Conservation (phyloP, 1,140 invertebrate species). For the Brachionus plicatilis region DNA sequence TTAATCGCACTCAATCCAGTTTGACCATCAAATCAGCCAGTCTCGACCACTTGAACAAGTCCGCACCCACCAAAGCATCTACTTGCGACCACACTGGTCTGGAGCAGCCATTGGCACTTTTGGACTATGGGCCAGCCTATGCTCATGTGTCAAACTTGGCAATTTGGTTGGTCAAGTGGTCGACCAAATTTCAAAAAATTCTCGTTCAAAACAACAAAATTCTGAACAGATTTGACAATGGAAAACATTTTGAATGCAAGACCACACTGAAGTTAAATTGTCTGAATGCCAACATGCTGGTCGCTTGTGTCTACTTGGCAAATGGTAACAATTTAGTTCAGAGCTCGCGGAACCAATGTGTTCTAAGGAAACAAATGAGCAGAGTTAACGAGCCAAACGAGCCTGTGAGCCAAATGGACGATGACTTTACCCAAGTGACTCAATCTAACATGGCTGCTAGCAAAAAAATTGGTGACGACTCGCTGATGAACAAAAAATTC, state of each 20-base stretch:
- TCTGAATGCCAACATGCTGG: constrained; percentile 24
- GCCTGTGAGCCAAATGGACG: not conserved
- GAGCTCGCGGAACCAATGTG: not conserved
- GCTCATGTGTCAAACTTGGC: not conserved
- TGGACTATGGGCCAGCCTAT: not conserved
- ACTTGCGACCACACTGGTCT: not conserved
- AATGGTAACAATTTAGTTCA: not conserved
- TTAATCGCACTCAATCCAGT: not conserved
- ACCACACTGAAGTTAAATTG: not conserved
- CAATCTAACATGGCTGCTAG: not conserved
- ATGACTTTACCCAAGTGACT: constrained; percentile 22
- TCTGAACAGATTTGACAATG: not conserved
- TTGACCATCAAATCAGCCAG: not conserved
- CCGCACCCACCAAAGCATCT: not conserved
- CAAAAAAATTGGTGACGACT: not conserved
- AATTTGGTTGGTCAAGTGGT: constrained; percentile 36
- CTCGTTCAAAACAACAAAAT: not conserved
- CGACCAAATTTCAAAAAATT: constrained; percentile 16
- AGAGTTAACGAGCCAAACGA: not conserved
- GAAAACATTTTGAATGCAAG: not conserved
- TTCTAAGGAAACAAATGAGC: no score
- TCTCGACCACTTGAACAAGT: not conserved
- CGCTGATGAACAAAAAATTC: not conserved
- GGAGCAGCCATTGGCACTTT: not conserved
- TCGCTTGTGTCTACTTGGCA: constrained; percentile 6